Evolutionary conservation across 1,140 invertebrate genomes (phyloP).

Genomic region (Pomacea maculata): DNA sequence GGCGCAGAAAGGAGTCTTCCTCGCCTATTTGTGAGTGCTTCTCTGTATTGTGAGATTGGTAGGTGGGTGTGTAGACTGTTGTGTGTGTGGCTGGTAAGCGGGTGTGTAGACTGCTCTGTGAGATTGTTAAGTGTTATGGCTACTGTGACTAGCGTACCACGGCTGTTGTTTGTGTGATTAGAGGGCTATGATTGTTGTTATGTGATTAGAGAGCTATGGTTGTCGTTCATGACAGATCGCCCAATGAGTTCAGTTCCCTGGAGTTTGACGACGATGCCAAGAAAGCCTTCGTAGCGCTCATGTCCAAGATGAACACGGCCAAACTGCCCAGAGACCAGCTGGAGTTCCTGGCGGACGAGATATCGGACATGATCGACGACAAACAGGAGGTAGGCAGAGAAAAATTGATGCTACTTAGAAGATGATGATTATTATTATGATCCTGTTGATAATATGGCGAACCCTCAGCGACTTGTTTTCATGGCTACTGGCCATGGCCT

Average conservation of each 20-base stretch:
- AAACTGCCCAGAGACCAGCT: slow-evolving; percentile 25
- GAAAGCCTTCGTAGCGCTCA: slow-evolving; percentile 22
- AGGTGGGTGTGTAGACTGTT: too few relatives aligned
- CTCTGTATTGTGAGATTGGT: background rate
- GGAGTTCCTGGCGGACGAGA: slow-evolving; percentile 13
- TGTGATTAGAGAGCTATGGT: too few relatives aligned
- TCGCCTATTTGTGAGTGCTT: slow-evolving; percentile 27
- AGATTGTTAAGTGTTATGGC: too few relatives aligned
- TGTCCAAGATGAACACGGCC: slow-evolving; percentile 22
- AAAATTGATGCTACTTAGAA: background rate
- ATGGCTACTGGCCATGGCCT: too few relatives aligned
- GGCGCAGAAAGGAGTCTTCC: slow-evolving; percentile 23
- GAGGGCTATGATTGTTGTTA: too few relatives aligned
- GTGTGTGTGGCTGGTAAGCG: too few relatives aligned
- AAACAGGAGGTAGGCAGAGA: background rate
- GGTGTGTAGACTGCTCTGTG: too few relatives aligned
- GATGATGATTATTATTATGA: background rate
- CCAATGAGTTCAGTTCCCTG: slow-evolving; percentile 20
- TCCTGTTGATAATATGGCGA: too few relatives aligned
- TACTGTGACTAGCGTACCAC: too few relatives aligned
- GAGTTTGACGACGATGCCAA: slow-evolving; percentile 22
- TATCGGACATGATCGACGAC: slow-evolving; percentile 30
- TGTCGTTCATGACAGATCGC: background rate
- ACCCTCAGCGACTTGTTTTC: too few relatives aligned
- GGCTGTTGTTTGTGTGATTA: too few relatives aligned